Conservation (phyloP, 2,797 vertebrate genomes). For the Menidia menidia region DNA sequence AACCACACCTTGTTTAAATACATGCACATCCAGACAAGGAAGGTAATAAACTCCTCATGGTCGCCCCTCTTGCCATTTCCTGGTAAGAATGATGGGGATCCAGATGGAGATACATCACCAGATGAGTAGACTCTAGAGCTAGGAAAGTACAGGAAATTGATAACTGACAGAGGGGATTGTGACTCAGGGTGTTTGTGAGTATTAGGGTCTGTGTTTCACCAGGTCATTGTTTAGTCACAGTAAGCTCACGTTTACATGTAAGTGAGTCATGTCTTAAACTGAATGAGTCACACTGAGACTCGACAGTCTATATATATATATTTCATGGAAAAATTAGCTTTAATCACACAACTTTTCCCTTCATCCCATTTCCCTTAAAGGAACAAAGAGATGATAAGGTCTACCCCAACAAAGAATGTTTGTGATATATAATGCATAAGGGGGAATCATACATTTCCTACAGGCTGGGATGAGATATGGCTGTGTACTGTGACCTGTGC, state of each 20-base stretch:
- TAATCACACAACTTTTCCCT: conserved; percentile 12
- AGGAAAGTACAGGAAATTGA: conserved; percentile 59
- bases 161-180: conserved; percentile 45
- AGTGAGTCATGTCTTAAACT: conserved; percentile 51
- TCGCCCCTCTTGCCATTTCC: conserved; percentile 33
- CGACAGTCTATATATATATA: conserved; percentile 39
- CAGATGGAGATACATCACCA: conserved; percentile 61
- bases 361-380: conserved; percentile 5
- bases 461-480: conserved; percentile 32
- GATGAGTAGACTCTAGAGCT: conserved; percentile 40
- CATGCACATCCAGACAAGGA: conserved; percentile 22
- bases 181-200: conserved; percentile 54
- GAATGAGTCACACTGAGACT: conserved; percentile 49
- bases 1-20: conserved; percentile 11
- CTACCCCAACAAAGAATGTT: conserved; percentile 50
- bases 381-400: conserved; percentile 47
- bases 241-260: conserved; percentile 21
- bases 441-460: conserved; percentile 51
- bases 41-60: conserved; percentile 25
- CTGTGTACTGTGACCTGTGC: conserved; percentile 48
- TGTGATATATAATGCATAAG: conserved; percentile 48
- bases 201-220: conserved; percentile 17
- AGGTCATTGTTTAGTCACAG: conserved; percentile 52
- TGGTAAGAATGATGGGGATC: conserved; percentile 52
- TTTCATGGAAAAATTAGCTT: conserved; percentile 7